Conservation (phyloP, 1,140 invertebrate species). For the Cydia strobilella region DNA sequence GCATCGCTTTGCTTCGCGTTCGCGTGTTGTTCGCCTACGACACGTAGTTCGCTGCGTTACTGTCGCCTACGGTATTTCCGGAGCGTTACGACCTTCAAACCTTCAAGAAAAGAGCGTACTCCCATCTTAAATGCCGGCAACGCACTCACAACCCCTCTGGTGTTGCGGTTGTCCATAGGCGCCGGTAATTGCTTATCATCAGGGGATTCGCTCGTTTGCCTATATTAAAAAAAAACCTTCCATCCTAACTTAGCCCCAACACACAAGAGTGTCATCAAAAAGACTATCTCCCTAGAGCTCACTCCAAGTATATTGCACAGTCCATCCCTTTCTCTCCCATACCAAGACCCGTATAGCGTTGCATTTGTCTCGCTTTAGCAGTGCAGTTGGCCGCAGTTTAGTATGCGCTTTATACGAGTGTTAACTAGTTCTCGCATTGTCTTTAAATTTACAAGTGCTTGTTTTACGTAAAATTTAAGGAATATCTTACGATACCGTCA, state of each 20-base stretch:
- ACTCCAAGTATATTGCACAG: conserved; percentile 19
- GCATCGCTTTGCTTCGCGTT: too few relatives aligned
- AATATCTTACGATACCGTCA: background rate
- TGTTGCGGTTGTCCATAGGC: too few relatives aligned
- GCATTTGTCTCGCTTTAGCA: background rate
- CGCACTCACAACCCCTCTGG: too few relatives aligned
- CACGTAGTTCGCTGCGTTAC: too few relatives aligned
- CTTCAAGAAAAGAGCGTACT: too few relatives aligned
- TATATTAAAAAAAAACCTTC: background rate
- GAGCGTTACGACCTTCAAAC: too few relatives aligned
- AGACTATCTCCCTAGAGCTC: conserved; percentile 29
- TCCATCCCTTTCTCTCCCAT: background rate
- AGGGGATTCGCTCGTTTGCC: too few relatives aligned
- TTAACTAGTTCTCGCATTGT: conserved; percentile 28
- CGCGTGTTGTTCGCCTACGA: too few relatives aligned
- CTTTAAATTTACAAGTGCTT: conserved; percentile 24
- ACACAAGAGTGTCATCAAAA: conserved; percentile 32
- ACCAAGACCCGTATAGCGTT: background rate
- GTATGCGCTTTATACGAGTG: conserved; percentile 21
- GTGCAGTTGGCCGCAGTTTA: conserved; percentile 22
- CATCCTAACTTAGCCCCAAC: background rate
- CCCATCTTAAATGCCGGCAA: too few relatives aligned
- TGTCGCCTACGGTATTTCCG: too few relatives aligned
- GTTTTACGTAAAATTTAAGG: background rate
- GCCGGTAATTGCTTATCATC: too few relatives aligned